Percentiles rank a stretch among this genome's conserved stretches.
phyloP scores from a whole-genome alignment of 2,797 vertebrate genomes.

The Syngnathus acus region DNA sequence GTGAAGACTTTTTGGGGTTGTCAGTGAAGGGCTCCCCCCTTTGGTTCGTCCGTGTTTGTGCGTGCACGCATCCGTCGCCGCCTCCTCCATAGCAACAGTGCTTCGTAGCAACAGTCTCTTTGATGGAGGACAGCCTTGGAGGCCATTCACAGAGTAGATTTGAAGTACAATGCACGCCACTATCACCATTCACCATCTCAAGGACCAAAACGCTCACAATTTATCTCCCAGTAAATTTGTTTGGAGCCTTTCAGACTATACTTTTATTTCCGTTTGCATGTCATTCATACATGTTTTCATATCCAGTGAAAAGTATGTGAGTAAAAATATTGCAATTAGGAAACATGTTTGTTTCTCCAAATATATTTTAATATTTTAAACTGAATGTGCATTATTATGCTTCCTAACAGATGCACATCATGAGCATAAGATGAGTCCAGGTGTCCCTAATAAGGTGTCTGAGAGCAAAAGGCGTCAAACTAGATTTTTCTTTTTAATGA shows the following conservation, averaged over 20 bases:
- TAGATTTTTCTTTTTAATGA: too few species aligned
- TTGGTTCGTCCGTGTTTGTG: slow-evolving; percentile 53
- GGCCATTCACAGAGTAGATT: slow-evolving; percentile 33
- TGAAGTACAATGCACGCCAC: not conserved
- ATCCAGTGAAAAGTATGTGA: not conserved
- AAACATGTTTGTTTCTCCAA: too few species aligned
- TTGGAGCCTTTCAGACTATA: not conserved
- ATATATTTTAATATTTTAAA: too few species aligned
- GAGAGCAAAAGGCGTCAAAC: not conserved
- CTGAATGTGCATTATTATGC: too few species aligned
- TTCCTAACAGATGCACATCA: too few species aligned
- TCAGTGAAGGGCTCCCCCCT: slow-evolving; percentile 58
- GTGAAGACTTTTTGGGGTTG: not conserved
- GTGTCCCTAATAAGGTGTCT: not conserved
- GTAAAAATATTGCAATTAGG: too few species aligned
- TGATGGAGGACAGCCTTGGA: slow-evolving; percentile 62
- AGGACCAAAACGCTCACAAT: slow-evolving; percentile 6
- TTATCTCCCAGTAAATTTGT: slow-evolving; percentile 17
- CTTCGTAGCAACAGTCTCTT: slow-evolving; percentile 73
- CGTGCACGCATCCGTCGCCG: not conserved
- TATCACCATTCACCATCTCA: not conserved
- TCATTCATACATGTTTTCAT: not conserved
- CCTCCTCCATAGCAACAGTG: slow-evolving; percentile 75
- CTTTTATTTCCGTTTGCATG: not conserved
- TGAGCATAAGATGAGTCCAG: too few species aligned